Base-by-base conservation (phyloP, 2,888 invertebrate genomes). In the Troides helena region DNA sequence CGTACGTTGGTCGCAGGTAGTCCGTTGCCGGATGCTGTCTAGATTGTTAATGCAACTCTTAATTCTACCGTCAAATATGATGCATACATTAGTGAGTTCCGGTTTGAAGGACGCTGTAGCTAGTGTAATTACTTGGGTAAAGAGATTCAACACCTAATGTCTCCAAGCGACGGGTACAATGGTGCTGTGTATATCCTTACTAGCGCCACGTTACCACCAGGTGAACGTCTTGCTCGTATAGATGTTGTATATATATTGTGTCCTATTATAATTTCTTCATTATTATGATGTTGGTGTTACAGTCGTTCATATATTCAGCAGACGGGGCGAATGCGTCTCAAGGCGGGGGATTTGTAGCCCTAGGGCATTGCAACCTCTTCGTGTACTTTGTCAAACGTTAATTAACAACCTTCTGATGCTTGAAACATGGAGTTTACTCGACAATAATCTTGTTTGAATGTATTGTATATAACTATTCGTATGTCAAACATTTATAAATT, bases 361-460 rank as follows among this genome's bases (percentile, higher is more conserved):
- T 21, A 46, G 62, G 67, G 67, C 63, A 25, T 21, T 36, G 57
- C 46, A 56, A n/a, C 53, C 30, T 69, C 68, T 72, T 72, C 71
- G 71, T 71, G 64, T 65, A 65, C 67, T 70, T 65, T 67, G 70
- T 67, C 67, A 70, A 67, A 64, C 50, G 18, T 67, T 70, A 67
- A 67, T 67, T 67, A 67, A 70, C 59, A 58, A 50, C 43, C 23
- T 62, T 59, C 57, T 58, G 57, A 58, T 58, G 23, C 21, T 58
- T 58, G 23, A 21, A n/a, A 18, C 53, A 53, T 14, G 14, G 46
- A 53, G 18, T 53, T 53, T n/a, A 53, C 53, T 18, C 53, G 53
- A 53, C n/a, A n/a, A 7, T n/a, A 53, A 53, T 53, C 1, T 3
- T n/a, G 53, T n/a, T 53, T n/a, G 53, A 53, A n/a, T 53, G 1